Evolutionary conservation across 2,888 invertebrate species (phyloP), one percentile per base, ranked within the genome.

Genomic region (Coelogynopora nodosa): DNA sequence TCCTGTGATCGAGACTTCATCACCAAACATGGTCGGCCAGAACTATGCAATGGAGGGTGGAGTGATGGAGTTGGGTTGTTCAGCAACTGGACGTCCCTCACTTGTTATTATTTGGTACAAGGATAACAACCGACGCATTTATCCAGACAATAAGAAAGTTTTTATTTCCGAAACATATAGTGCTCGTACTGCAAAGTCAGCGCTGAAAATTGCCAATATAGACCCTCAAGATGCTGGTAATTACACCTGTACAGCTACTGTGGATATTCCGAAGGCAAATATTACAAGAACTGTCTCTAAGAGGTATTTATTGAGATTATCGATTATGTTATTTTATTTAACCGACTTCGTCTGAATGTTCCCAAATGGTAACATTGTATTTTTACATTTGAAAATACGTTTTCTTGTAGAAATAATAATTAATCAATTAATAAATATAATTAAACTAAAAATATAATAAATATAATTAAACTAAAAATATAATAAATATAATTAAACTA

Each of bases 121-220:
- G 27, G 85, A 85, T 67, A 26, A 85, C 0, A 67, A 67, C 67
- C 74, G 67, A 18, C 28, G 67, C 5, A 67, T 27, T 26, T 67
- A 67, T 26, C 28, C 85, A 13, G 74, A 67, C 67, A 67, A 85
- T 67, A 26, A 67, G 74, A 82, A 67, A 67, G 74, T 85, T 0
- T 13, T 67, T n/a, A 67, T 85, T 29, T 29, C 67, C 26, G 30
- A 85, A 67, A 67, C 85, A 18, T 85, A 28, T 85, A 29, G 74
- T 67, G 28, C 67, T 23, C 28, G 27, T n/a, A 85, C 26, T 23
- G 85, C 28, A 0, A 67, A 67, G 30, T 85, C 85, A 67, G 27
- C 74, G 30, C 85, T 85, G 27, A 85, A 85, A 67, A 85, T 85
- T 30, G n/a, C 5, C 0, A 67, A 67, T 27, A 28, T 85, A 18